Percentiles rank a stretch among this genome's conserved stretches.
phyloP scores from a whole-genome alignment of 2,113 vertebrate species.

The Engystomops pustulosus region DNA sequence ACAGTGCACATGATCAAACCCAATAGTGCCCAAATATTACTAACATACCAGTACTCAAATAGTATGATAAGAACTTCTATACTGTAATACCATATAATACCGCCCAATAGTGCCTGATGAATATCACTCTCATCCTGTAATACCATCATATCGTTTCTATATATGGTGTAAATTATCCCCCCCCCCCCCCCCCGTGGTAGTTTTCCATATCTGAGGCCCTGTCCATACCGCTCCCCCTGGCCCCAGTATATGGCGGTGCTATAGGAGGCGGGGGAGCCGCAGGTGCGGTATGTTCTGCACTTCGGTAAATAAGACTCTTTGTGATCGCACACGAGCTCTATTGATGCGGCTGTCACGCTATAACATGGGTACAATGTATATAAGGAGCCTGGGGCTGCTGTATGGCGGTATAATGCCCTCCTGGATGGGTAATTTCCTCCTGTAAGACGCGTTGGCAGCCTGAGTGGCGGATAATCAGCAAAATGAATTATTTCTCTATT shows the following conservation, averaged over 20 bases:
- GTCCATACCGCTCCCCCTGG: too few relatives aligned
- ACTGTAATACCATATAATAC: too few relatives aligned
- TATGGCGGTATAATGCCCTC: background rate
- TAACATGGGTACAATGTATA: slow-evolving; percentile 6
- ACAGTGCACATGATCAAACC: too few relatives aligned
- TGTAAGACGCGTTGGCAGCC: background rate
- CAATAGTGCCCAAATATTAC: too few relatives aligned
- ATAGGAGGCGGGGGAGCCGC: background rate
- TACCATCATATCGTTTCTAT: background rate
- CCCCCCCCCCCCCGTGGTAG: too few relatives aligned
- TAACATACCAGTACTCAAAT: too few relatives aligned
- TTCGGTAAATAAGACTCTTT: background rate
- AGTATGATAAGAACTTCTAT: too few relatives aligned
- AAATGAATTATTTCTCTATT: slow-evolving; percentile 17
- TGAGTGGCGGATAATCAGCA: background rate
- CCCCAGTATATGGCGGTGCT: background rate
- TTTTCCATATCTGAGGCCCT: too few relatives aligned
- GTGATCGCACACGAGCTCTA: background rate
- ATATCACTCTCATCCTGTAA: too few relatives aligned
- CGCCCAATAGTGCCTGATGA: too few relatives aligned
- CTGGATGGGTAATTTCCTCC: slow-evolving; percentile 9
- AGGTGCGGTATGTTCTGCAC: background rate
- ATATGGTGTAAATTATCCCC: too few relatives aligned
- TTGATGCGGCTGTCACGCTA: background rate
- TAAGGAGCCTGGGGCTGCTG: background rate